Evolutionary conservation across 1,140 invertebrate species (phyloP).

Genomic region (Pseudomyrmex dendroicus): DNA sequence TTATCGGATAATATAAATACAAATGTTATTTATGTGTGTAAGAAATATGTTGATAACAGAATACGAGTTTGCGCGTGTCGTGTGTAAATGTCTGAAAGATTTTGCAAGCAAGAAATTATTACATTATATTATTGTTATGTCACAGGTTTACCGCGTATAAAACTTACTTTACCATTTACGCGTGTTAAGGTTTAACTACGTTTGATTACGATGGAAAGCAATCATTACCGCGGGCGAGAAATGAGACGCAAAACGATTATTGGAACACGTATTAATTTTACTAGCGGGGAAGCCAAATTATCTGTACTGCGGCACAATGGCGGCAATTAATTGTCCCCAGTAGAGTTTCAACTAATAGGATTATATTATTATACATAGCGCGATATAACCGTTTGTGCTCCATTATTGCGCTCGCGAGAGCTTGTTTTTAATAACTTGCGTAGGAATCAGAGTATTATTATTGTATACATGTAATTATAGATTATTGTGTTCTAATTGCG

Average conservation of each 20-base stretch:
- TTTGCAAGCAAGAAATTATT: too few species aligned
- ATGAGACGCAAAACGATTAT: constrained; percentile 42
- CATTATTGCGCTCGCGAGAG: background rate
- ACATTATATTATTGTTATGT: too few species aligned
- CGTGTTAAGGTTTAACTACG: constrained; percentile 7
- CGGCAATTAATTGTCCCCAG: constrained; percentile 25
- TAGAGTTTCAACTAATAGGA: constrained; percentile 43
- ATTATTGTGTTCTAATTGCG: background rate
- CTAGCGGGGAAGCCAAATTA: constrained; percentile 23
- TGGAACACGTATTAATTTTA: constrained; percentile 54
- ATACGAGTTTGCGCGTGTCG: background rate
- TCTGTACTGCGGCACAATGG: constrained; percentile 6
- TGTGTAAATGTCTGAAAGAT: too few species aligned
- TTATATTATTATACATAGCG: constrained; percentile 55
- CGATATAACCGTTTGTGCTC: constrained; percentile 1
- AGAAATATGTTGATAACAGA: background rate
- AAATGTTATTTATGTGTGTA: too few species aligned
- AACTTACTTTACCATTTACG: background rate
- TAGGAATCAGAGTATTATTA: background rate
- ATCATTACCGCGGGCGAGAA: constrained; percentile 42
- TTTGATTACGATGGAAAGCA: constrained; percentile 9
- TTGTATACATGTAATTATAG: background rate
- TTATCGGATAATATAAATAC: background rate
- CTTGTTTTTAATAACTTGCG: constrained; percentile 11
- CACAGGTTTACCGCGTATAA: too few species aligned